Conservation (phyloP, 2,797 vertebrate species). For the Rachycentron canadum region DNA sequence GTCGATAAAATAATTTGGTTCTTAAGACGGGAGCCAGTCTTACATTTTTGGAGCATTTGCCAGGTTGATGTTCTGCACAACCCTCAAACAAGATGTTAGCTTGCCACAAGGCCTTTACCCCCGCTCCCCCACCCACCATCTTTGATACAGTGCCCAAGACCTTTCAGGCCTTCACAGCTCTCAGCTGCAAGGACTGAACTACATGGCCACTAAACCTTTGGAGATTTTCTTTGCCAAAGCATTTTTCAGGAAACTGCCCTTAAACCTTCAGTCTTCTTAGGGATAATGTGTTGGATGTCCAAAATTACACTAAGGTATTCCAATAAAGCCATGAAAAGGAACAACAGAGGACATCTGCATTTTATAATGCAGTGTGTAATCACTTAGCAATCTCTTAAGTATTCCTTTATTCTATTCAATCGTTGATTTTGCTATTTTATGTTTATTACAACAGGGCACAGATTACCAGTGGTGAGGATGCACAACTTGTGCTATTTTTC, state of each 20-base stretch:
- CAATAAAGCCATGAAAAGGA: background rate
- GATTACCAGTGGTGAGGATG: background rate
- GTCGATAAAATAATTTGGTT: too few relatives aligned
- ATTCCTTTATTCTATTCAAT: background rate
- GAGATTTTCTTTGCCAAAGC: conserved; percentile 12
- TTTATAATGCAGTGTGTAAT: background rate
- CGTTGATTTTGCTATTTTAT: background rate
- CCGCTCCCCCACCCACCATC: too few relatives aligned
- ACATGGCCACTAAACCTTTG: conserved; percentile 16
- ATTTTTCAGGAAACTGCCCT: conserved; percentile 4
- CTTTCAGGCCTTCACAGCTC: conserved; percentile 27
- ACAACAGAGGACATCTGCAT: background rate
- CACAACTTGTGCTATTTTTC: background rate
- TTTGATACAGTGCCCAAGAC: conserved; percentile 34
- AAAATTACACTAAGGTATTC: background rate
- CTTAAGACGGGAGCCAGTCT: conserved; percentile 2
- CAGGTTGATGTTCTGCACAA: conserved; percentile 26
- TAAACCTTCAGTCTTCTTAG: background rate
- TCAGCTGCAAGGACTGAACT: conserved; percentile 17
- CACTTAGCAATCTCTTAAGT: background rate
- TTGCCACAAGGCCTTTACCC: conserved; percentile 28
- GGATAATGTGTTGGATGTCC: background rate
- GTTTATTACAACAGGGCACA: background rate
- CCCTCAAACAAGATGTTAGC: conserved; percentile 23
- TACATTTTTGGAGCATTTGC: conserved; percentile 28